A percentile compares a stretch with the other conserved stretches of the same genome.
Evolutionary conservation across 2,113 vertebrate genomes (phyloP).

Genomic region (Epinephelus moara): DNA sequence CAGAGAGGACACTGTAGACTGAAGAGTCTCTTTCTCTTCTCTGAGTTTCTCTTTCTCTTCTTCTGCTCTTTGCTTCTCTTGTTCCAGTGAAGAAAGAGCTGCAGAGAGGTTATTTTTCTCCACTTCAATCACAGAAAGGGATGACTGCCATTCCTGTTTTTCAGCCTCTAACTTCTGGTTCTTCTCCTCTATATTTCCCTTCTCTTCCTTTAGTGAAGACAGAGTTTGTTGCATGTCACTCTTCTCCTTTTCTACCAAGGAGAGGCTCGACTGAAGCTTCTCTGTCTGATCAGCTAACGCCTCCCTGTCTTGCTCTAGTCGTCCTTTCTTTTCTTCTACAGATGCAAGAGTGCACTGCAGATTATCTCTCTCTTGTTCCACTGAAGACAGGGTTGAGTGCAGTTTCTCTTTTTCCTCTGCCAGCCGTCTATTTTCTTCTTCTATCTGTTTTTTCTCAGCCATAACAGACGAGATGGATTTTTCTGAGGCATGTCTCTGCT

Average conservation of each 20-base stretch:
- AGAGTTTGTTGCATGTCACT: conserved; percentile 37
- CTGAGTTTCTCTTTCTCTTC: conserved; percentile 70
- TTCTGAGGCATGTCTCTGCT: conserved; percentile 60
- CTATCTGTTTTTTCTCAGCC: conserved; percentile 48
- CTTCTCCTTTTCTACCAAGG: conserved; percentile 52
- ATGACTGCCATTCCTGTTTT: conserved; percentile 52
- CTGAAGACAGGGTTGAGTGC: conserved; percentile 14
- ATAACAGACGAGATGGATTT: conserved; percentile 46
- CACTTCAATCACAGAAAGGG: conserved; percentile 35
- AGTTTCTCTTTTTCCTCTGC: conserved; percentile 73
- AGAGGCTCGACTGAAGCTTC: conserved; percentile 42
- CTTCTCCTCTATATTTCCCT: conserved; percentile 42
- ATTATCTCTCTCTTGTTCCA: conserved; percentile 72
- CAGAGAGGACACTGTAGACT: conserved; percentile 38
- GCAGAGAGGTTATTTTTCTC: conserved; percentile 64
- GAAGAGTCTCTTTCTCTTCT: conserved; percentile 51
- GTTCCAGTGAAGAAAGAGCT: conserved; percentile 64
- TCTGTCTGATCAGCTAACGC: conserved; percentile 70
- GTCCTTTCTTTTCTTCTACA: conserved; percentile 64
- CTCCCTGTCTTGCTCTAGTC: conserved; percentile 38
- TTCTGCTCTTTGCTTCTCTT: conserved; percentile 73
- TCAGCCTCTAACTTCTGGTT: conserved; percentile 53
- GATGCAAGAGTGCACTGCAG: conserved; percentile 64
- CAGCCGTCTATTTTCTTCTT: conserved; percentile 41
- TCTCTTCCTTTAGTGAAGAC: conserved; percentile 48